Percentiles rank a stretch among this genome's conserved stretches.
Evolutionary conservation across 2,888 invertebrate genomes (phyloP).

Genomic region (Lathronympha strigana): DNA sequence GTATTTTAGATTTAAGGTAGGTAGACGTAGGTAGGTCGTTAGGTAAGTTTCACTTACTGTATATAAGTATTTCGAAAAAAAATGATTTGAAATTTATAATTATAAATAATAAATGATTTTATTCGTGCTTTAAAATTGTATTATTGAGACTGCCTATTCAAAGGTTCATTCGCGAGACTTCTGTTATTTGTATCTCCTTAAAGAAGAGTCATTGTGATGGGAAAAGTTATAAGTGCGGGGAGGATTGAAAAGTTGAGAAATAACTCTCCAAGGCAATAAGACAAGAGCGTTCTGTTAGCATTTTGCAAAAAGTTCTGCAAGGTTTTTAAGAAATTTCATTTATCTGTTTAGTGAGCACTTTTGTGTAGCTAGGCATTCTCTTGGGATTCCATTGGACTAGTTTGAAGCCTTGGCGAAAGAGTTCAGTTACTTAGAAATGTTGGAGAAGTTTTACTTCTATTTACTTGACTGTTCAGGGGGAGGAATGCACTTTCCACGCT

Average conservation of each 20-base stretch:
- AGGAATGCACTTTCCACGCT: neutral
- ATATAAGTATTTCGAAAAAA: too few species aligned
- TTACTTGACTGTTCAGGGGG: neutral
- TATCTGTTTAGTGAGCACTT: conserved; percentile 33
- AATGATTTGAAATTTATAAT: too few species aligned
- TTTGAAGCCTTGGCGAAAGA: conserved; percentile 9
- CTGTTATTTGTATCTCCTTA: conserved; percentile 70
- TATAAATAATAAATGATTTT: too few species aligned
- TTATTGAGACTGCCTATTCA: neutral
- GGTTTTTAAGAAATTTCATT: conserved; percentile 49
- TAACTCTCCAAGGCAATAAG: conserved; percentile 66
- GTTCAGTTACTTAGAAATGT: neutral
- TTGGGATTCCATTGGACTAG: conserved; percentile 14
- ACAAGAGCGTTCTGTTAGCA: conserved; percentile 64
- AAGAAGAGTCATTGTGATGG: conserved; percentile 71
- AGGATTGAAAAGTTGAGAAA: conserved; percentile 71
- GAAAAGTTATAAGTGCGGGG: conserved; percentile 73
- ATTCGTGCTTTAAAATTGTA: too few species aligned
- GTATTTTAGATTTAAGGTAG: too few species aligned
- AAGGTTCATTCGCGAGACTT: conserved; percentile 58
- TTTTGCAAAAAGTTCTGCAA: conserved; percentile 64
- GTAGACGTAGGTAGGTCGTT: too few species aligned
- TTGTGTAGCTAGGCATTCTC: conserved; percentile 25
- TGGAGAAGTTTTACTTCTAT: neutral
- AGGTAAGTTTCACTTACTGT: too few species aligned